Percentiles rank a stretch among this genome's conserved stretches.
Conservation (phyloP, 2,797 vertebrate species). For the Pangasius djambal region DNA sequence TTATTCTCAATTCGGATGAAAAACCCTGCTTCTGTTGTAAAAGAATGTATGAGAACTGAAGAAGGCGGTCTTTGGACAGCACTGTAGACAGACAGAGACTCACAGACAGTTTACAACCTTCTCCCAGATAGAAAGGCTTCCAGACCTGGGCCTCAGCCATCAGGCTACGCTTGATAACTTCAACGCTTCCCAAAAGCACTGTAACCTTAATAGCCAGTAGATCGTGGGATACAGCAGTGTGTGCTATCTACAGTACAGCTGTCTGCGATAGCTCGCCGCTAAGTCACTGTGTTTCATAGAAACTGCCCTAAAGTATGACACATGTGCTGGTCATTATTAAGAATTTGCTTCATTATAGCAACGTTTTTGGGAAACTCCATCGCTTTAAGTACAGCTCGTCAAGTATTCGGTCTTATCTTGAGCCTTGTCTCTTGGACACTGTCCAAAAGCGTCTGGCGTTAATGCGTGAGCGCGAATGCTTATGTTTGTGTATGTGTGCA, state of each 20-base stretch:
- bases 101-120: slow-evolving; percentile 32
- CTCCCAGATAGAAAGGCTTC: slow-evolving; percentile 25
- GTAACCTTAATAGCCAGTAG: slow-evolving; percentile 46
- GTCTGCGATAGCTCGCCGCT: slow-evolving; percentile 12
- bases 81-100: neutral
- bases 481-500: slow-evolving; percentile 57
- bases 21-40: neutral
- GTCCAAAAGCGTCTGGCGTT: slow-evolving; percentile 27
- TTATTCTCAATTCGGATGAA: neutral
- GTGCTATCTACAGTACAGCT: slow-evolving; percentile 27
- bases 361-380: neutral
- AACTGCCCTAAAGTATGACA: slow-evolving; percentile 31
- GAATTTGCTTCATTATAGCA: slow-evolving; percentile 18
- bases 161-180: slow-evolving; percentile 45
- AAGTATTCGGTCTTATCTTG: slow-evolving; percentile 41
- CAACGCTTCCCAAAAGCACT: slow-evolving; percentile 41
- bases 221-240: slow-evolving; percentile 37
- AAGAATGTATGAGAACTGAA: slow-evolving; percentile 39
- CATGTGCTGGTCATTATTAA: slow-evolving; percentile 26
- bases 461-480: slow-evolving; percentile 55
- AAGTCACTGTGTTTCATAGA: slow-evolving; percentile 7
- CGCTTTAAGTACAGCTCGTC: neutral
- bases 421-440: slow-evolving; percentile 44
- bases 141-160: slow-evolving; percentile 45
- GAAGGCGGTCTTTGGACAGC: slow-evolving; percentile 28